phyloP scores from a whole-genome alignment of 2,113 vertebrate species.

The Ictidomys tridecemlineatus region DNA sequence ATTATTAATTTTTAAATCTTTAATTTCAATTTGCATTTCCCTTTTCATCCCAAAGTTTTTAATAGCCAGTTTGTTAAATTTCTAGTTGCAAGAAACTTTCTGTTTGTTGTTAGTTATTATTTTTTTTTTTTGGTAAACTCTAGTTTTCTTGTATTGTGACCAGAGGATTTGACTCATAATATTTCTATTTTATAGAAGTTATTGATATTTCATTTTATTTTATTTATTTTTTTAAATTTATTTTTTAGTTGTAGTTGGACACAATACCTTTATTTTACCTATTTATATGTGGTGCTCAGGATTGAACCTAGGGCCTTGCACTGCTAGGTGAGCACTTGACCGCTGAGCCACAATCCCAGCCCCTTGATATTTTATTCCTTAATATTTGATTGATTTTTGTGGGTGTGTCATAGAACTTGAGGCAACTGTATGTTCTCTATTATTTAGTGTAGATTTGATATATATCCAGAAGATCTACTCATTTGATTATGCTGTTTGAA shows the following conservation, averaged over 20 bases:
- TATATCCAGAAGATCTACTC: background rate
- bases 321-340: too few species aligned
- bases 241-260: too few species aligned
- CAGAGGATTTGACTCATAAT: background rate
- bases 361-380: background rate
- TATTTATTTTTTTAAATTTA: too few species aligned
- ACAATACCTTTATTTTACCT: too few species aligned
- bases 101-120: background rate
- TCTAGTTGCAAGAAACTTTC: background rate
- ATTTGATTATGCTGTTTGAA: background rate
- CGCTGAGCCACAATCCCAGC: too few species aligned
- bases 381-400: background rate
- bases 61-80: background rate
- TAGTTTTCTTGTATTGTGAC: background rate
- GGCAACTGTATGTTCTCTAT: background rate
- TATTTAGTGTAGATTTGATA: background rate
- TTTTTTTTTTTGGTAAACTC: background rate
- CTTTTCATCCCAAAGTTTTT: background rate
- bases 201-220: background rate
- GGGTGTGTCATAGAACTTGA: background rate
- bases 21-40: background rate
- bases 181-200: background rate
- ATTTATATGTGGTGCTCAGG: too few species aligned
- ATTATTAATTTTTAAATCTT: background rate
- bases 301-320: too few species aligned